Evolutionary conservation across 92 coral and sea anemone species (phyloP).

Genomic region (Parazoanthus atlanticus): DNA sequence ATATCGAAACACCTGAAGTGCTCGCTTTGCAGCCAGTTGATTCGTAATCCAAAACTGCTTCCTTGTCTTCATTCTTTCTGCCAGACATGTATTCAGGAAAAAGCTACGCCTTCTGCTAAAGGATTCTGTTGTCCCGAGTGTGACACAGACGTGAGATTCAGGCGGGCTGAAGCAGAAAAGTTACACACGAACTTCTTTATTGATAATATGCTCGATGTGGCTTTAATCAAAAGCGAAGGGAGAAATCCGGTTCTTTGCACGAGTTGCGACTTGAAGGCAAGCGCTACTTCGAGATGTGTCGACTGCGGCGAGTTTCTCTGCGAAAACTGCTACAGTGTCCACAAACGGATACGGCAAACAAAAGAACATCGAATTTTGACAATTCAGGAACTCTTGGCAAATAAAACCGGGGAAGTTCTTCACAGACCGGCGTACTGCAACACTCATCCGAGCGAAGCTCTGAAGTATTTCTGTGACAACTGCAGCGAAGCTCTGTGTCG

Average conservation of each 20-base stretch:
- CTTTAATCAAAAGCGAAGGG: conserved; percentile 77
- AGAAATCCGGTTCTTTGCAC: conserved; percentile 84
- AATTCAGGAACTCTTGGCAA: conserved; percentile 76
- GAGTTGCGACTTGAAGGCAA: conserved; percentile 74
- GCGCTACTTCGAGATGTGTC: conserved; percentile 83
- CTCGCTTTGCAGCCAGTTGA: conserved; percentile 69
- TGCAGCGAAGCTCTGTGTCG: conserved; percentile 91
- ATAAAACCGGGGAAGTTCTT: conserved; percentile 80
- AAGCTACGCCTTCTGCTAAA: conserved; percentile 54
- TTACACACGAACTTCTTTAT: conserved; percentile 82
- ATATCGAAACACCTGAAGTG: conserved; percentile 83
- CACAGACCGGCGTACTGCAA: conserved; percentile 86
- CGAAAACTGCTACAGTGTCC: conserved; percentile 82
- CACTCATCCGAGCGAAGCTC: conserved; percentile 77
- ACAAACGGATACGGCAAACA: conserved; percentile 87
- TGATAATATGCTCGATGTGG: conserved; percentile 86
- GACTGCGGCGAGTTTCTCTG: conserved; percentile 98
- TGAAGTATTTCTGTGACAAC: conserved; percentile 87
- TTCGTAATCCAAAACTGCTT: conserved; percentile 84
- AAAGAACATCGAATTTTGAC: conserved; percentile 90
- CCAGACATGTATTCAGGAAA: conserved; percentile 76
- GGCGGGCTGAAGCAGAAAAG: conserved; percentile 59
- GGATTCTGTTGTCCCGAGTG: conserved; percentile 80
- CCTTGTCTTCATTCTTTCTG: conserved; percentile 97
- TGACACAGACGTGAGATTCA: conserved; percentile 68